Conservation (phyloP, 2,113 vertebrate species). For the Panurus biarmicus region DNA sequence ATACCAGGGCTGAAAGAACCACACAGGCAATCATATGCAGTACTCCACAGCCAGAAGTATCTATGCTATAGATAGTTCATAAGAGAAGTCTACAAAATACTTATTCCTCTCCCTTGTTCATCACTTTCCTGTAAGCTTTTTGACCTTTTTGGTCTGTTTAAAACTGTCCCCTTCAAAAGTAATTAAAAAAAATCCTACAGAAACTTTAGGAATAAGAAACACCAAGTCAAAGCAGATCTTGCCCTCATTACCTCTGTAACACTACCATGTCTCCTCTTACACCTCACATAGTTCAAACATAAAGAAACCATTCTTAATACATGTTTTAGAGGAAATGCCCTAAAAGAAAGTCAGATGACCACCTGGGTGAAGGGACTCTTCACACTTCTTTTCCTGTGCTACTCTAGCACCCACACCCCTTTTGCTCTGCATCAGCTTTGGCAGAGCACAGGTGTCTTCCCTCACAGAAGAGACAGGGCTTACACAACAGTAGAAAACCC, state of each 20-base stretch:
- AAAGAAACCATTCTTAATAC: not conserved
- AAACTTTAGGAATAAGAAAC: not conserved
- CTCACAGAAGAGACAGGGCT: not conserved
- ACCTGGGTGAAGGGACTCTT: not conserved
- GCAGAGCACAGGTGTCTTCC: not conserved
- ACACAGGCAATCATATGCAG: not conserved
- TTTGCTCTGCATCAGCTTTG: not conserved
- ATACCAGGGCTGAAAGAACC: not conserved
- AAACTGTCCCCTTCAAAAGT: rapidly evolving
- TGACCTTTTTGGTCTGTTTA: not conserved
- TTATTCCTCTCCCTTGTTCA: not conserved
- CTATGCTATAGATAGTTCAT: not conserved
- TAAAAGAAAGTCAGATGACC: not conserved
- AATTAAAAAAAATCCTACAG: not conserved
- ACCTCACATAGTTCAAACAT: not conserved
- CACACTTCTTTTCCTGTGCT: not conserved
- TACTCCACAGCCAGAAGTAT: not conserved
- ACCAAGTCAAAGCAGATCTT: not conserved
- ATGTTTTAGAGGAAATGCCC: not conserved
- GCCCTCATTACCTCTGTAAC: not conserved
- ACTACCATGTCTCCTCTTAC: not conserved
- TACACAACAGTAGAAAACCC: not conserved
- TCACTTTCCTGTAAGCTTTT: not conserved
- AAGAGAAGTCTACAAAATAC: not conserved
- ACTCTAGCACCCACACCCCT: not conserved